Evolutionary conservation across 1,140 invertebrate species (phyloP), one percentile per base, ranked within the genome.

Genomic region (Lysiphlebus fabarum): DNA sequence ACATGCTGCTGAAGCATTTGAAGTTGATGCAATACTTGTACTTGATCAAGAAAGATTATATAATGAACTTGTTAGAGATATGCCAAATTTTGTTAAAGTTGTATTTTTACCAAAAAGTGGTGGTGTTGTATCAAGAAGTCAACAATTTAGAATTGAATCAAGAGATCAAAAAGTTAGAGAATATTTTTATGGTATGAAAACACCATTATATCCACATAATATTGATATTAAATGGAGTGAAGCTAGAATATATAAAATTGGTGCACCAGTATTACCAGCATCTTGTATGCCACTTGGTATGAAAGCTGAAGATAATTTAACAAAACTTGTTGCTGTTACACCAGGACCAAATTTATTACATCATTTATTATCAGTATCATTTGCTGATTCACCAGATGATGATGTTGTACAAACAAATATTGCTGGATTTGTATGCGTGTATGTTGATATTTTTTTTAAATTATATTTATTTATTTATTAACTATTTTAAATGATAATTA

Each of bases 1-100:
- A 8, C 91, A 96, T 69, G 88, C 93, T 6, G 93, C 94, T 0
- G 87, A 93, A 70, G 90, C 91, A 6, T 99, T 99, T 80, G 92
- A 97, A 83, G 93, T 96, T 3, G 93, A 97, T 75, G 88, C 96
- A 0, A 93, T 99, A 67, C 81, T 99, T 61, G 96, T 99, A 0
- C 73, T 99, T 50, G 97, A 99, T 77, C 96, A 99, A 76, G 96
- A 99, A 77, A 84, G 95, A 69, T 74, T 99, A 1, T 98, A 95
- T 72, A 98, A 93, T 79, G 95, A 99, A 80, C 78, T 99, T 40
- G 88, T 92, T 38, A 81, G 93, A 58, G 96, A 98, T 77, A 89
- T 98, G 84, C 95, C 95, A 0, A 85, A 87, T 38, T 94, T 93
- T 81, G 93, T 98, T 0, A 92, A 93, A 81, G 90, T 98, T 14